phyloP scores from a whole-genome alignment of 1,140 invertebrate genomes.

The Mizuhopecten yessoensis region DNA sequence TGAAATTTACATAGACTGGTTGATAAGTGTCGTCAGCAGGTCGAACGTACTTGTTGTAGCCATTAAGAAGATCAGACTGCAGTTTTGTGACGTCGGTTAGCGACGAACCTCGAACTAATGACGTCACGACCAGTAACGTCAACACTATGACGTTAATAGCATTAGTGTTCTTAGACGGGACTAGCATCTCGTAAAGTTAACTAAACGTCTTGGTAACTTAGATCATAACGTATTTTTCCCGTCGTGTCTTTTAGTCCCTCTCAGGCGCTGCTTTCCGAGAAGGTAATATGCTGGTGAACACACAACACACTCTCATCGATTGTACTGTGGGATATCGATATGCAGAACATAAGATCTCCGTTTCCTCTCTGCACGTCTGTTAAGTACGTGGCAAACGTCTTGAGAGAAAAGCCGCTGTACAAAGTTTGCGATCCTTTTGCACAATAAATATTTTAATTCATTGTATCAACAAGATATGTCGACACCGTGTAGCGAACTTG shows the following conservation, averaged over 20 bases:
- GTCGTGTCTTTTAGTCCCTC: background rate
- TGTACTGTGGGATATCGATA: background rate
- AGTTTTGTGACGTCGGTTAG: constrained; percentile 21
- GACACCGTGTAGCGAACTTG: background rate
- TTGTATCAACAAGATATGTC: background rate
- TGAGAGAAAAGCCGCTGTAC: background rate
- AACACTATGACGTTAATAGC: background rate
- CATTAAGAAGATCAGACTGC: constrained; percentile 40
- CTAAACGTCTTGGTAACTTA: background rate
- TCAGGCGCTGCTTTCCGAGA: background rate
- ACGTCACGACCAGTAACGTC: background rate
- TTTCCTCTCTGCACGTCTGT: background rate
- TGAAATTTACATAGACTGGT: constrained; percentile 24
- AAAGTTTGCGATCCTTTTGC: background rate
- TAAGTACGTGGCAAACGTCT: background rate
- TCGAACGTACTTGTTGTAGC: constrained; percentile 44
- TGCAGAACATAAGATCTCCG: background rate
- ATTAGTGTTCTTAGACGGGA: background rate
- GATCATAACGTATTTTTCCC: no score
- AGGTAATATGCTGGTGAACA: background rate
- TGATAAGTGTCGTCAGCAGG: background rate
- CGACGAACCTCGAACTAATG: background rate
- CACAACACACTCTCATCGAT: background rate
- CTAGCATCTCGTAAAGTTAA: background rate
- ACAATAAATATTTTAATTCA: background rate